phyloP scores from a whole-genome alignment of 35 echinoderm and acorn worm species.

The Holothuria glaberrima region DNA sequence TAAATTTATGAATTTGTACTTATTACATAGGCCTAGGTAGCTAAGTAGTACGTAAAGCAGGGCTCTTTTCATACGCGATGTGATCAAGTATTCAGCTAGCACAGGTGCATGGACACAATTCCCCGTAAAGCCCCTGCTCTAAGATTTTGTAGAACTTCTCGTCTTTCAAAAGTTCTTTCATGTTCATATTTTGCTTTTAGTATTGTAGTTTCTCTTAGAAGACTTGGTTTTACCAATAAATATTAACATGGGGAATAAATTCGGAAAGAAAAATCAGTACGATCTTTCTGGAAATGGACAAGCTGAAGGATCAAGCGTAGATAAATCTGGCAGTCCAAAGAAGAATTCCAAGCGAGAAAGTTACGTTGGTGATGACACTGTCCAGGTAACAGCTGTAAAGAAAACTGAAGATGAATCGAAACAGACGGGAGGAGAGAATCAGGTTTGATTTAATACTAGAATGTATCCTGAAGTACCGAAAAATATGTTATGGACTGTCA shows the following conservation, averaged over 20 bases:
- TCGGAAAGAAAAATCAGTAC: constrained; percentile 46
- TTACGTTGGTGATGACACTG: constrained; percentile 15
- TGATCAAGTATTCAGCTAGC: too few relatives aligned
- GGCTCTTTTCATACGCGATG: too few relatives aligned
- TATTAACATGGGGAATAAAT: constrained; percentile 42
- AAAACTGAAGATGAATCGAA: constrained; percentile 3
- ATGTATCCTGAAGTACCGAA: too few relatives aligned
- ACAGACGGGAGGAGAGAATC: background rate
- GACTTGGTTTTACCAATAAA: background rate
- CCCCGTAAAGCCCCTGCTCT: too few relatives aligned
- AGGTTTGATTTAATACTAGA: too few relatives aligned
- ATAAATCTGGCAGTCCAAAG: constrained; percentile 36
- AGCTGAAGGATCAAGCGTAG: constrained; percentile 12
- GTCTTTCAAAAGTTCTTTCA: constrained; percentile 51
- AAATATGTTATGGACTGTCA: too few relatives aligned
- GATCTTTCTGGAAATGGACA: constrained; percentile 25
- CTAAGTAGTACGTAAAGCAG: too few relatives aligned
- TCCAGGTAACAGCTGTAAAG: constrained; percentile 34
- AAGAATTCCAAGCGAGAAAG: constrained; percentile 29
- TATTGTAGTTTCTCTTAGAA: background rate
- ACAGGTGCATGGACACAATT: too few relatives aligned
- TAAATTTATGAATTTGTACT: too few relatives aligned
- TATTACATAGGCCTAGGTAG: too few relatives aligned
- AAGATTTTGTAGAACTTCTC: background rate
- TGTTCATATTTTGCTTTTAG: background rate